Base-by-base conservation (phyloP, 2,113 vertebrate species). In the Dascyllus trimaculatus region DNA sequence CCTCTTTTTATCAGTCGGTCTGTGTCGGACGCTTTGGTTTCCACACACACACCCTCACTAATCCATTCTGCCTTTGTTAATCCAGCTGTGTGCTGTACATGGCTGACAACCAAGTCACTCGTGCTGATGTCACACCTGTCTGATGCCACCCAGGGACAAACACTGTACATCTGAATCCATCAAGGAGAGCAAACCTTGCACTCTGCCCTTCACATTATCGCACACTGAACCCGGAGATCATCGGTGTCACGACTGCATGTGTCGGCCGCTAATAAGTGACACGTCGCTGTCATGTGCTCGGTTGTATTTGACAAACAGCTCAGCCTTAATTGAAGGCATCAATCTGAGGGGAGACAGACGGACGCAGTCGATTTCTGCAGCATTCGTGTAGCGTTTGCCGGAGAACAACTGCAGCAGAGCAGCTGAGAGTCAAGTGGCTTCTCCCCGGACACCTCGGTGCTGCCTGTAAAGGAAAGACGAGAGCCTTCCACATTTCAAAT, bases 31-130 rank as follows among this genome's bases (percentile, higher is more conserved):
- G 76, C 54, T 52, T 62, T 57, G 21, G 5, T 53, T 79, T 49
- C 73, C 52, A 60, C 59, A 63, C 75, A 68, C 46, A 72, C 49
- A 70, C 63, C 54, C 73, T 1, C 49, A 75, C 64, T 91, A 87
- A 90, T 89, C 86, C 87, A 86, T 78, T 77, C 83, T 84, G 65
- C 78, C 81, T 82, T 78, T 87, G 84, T 82, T 91, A 92, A 92
- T 89, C 91, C 90, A 85, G 80, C 80, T 75, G 78, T 73, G 78
- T 63, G 67, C 59, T 52, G 79, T 64, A 84, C 83, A 81, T 51
- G 45, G 57, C 75, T 69, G 68, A 71, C 73, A 79, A 77, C 65
- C 80, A 43, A 49, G 79, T 71, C 78, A 71, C 67, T 10, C 17
- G 53, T 54, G n/a, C 56, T 70, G 72, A 57, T 70, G 80, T 81